These are phyloP conservation scores for Rhagium mordax DNA, from an alignment of 2,888 invertebrate genomes.

Conservation along the genomic window DNA sequence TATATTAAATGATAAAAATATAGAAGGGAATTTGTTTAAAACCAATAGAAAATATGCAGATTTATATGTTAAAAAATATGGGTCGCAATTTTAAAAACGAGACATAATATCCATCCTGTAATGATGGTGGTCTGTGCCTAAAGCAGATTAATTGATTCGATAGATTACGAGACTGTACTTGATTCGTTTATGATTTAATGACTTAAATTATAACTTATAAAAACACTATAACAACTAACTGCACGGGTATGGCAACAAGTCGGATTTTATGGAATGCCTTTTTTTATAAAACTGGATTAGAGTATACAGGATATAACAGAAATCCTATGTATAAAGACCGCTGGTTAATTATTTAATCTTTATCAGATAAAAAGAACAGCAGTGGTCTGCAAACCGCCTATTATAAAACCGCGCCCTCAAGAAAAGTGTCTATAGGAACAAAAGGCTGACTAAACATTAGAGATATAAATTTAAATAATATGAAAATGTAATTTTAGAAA, in stretches of 20 bases:
- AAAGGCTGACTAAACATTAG: slow-evolving; percentile 5
- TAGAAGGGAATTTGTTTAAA: no score
- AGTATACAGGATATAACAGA: not conserved
- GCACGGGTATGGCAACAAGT: not conserved
- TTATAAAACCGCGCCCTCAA: slow-evolving; percentile 16
- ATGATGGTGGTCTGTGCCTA: no score
- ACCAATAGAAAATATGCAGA: no score
- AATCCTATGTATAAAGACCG: not conserved
- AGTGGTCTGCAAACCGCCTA: slow-evolving; percentile 18
- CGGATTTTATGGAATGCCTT: not conserved
- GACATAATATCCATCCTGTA: no score
- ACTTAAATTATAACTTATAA: not conserved
- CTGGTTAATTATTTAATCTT: slow-evolving; percentile 13
- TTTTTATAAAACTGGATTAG: not conserved
- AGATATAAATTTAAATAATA: slow-evolving; percentile 9
- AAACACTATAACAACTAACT: not conserved
- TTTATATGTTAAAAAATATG: no score
- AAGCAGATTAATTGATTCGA: no score
- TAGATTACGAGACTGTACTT: not conserved
- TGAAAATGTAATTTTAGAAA: slow-evolving; percentile 11
- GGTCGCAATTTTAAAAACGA: no score
- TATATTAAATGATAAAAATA: no score
- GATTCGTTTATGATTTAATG: not conserved
- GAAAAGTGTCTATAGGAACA: slow-evolving; percentile 15
- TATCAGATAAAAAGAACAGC: slow-evolving; percentile 19